Conservation (phyloP, 2,113 vertebrate genomes). For the Phalacrocorax pelagicus region DNA sequence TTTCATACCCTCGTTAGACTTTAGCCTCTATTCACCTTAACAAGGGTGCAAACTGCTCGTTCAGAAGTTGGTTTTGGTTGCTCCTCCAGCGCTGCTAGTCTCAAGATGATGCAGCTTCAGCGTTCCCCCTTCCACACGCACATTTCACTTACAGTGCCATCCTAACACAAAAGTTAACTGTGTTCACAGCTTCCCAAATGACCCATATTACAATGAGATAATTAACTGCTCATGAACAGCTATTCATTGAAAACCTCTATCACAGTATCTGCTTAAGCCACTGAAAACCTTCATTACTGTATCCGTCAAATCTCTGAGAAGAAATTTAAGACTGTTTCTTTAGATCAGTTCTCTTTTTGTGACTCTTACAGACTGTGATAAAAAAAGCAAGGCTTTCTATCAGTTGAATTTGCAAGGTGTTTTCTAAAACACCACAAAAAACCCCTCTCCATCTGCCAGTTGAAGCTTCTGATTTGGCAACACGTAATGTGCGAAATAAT, state of each 20-base stretch:
- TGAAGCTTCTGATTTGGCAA: neutral
- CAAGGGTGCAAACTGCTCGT: neutral
- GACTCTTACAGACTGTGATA: neutral
- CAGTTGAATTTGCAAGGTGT: neutral
- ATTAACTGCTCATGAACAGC: conserved; percentile 37
- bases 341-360: neutral
- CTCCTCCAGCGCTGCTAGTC: neutral
- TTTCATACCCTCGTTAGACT: neutral
- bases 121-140: rapidly evolving
- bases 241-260: conserved; percentile 13
- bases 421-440: neutral
- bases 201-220: conserved; percentile 36
- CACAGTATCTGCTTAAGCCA: neutral
- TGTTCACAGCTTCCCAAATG: neutral
- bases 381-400: neutral
- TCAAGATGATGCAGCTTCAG: neutral
- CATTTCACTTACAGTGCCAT: neutral
- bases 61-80: neutral
- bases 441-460: neutral
- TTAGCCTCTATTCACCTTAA: neutral
- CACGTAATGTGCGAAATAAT: neutral
- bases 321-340: neutral
- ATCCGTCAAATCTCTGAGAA: neutral
- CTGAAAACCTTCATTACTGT: neutral
- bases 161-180: conserved; percentile 2